Percentiles rank a stretch among this genome's conserved stretches.
Conservation (phyloP, 2,113 vertebrate species). For the Climacteris rufus region DNA sequence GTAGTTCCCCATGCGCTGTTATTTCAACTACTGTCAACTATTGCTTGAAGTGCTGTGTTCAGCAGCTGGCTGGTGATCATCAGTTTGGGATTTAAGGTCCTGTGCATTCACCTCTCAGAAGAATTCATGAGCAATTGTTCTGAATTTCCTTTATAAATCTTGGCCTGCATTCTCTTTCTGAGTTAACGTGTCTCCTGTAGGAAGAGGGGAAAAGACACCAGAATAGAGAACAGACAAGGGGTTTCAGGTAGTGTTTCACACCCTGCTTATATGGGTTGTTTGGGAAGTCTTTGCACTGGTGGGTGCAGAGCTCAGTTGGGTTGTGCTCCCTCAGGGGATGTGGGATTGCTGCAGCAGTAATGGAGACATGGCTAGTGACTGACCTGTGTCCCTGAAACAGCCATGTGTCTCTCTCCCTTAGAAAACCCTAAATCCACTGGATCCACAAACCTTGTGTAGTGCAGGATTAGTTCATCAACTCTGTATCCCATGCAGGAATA, state of each 20-base stretch:
- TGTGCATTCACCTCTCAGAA: background rate
- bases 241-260: background rate
- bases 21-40: background rate
- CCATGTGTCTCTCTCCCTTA: accelerated
- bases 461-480: background rate
- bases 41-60: background rate
- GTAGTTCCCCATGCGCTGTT: background rate
- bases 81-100: background rate
- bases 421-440: background rate
- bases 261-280: background rate
- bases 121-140: background rate
- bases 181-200: accelerated
- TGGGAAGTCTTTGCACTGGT: background rate
- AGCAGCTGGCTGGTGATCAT: background rate
- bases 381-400: background rate
- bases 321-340: background rate
- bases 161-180: background rate
- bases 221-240: background rate
- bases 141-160: background rate
- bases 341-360: background rate
- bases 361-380: background rate
- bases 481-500: background rate
- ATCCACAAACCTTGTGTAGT: accelerated
- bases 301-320: background rate
- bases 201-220: background rate